Conservation (phyloP, 2,888 invertebrate species). For the Orthosia gothica region DNA sequence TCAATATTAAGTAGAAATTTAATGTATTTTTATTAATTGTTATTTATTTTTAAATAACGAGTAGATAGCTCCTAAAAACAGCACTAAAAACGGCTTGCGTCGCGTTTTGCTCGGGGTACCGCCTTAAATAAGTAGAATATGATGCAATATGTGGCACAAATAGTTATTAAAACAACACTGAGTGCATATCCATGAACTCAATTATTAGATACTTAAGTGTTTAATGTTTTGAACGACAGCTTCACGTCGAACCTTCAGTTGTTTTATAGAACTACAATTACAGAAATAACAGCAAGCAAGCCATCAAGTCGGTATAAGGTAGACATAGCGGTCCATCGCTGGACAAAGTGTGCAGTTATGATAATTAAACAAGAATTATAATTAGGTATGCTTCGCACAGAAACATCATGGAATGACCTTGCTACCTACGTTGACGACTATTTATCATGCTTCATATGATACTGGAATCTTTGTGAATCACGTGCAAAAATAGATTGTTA, state of each 20-base stretch:
- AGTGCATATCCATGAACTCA: background rate
- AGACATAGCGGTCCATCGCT: constrained; percentile 2
- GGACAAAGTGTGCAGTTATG: constrained; percentile 29
- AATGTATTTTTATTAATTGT: too few relatives aligned
- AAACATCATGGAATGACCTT: constrained; percentile 66
- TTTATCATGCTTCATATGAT: constrained; percentile 43
- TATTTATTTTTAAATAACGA: too few relatives aligned
- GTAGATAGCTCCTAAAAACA: too few relatives aligned
- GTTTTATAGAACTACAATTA: background rate
- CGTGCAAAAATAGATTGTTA: constrained; percentile 37
- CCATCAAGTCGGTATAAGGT: background rate
- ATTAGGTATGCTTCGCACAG: constrained; percentile 44
- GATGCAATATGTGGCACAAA: background rate
- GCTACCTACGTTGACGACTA: constrained; percentile 68
- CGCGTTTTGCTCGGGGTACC: too few relatives aligned
- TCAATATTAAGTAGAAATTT: too few relatives aligned
- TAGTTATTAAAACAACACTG: too few relatives aligned
- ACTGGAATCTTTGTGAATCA: constrained; percentile 54
- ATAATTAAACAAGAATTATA: constrained; percentile 23
- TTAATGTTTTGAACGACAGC: background rate
- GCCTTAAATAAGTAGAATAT: background rate
- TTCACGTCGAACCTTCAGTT: background rate
- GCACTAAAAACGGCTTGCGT: too few relatives aligned
- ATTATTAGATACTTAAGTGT: background rate
- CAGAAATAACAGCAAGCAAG: background rate